These are phyloP conservation scores for Stenopsyche tienmushanensis DNA, from an alignment of 1,140 invertebrate species.

Conservation along the genomic window DNA sequence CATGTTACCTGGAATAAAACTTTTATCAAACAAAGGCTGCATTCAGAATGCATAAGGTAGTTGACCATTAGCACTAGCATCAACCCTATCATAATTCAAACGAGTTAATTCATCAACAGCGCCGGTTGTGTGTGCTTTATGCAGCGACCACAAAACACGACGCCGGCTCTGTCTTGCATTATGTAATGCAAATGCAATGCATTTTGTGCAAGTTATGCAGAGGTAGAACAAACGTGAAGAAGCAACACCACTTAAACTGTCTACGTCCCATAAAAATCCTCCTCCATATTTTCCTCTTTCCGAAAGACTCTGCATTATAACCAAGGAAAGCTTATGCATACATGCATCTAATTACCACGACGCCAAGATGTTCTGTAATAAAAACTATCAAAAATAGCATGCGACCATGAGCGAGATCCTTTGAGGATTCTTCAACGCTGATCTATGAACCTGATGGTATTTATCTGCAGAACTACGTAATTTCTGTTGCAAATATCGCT, in stretches of 20 bases:
- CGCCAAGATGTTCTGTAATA: no score
- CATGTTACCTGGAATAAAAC: no score
- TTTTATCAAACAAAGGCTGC: no score
- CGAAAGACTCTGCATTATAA: no score
- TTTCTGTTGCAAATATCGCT: background rate
- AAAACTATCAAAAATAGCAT: no score
- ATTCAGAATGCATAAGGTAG: no score
- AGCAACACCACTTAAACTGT: background rate
- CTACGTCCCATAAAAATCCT: no score
- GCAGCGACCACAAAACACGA: background rate
- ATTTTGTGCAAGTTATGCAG: constrained; percentile 1
- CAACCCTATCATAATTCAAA: constrained; percentile 4
- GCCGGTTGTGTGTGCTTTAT: background rate
- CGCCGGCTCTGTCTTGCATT: constrained; percentile 1
- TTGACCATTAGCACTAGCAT: background rate
- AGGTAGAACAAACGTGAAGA: background rate
- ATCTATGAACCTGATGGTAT: background rate
- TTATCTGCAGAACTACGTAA: background rate
- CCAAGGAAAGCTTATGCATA: no score
- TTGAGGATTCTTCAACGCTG: no score
- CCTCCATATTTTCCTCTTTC: no score
- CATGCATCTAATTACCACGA: no score
- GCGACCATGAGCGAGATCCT: no score
- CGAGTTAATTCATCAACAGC: constrained; percentile 3
- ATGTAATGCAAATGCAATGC: constrained; percentile 19